Base-by-base conservation (phyloP, 2,888 invertebrate genomes). In the Idaea dimidiata region DNA sequence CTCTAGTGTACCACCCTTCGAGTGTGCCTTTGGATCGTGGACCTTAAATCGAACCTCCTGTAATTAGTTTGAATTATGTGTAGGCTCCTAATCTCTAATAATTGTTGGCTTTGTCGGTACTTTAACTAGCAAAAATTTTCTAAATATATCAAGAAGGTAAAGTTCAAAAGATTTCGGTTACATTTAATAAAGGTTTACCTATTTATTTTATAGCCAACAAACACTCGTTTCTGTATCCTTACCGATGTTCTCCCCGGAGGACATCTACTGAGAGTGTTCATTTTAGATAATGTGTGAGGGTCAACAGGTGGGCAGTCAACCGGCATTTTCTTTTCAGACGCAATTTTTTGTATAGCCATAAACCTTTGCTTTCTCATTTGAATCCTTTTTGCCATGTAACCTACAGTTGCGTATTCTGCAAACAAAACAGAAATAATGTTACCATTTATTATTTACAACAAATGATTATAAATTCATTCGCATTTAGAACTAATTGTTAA, bases 301-400 rank as follows among this genome's bases (percentile, higher is more conserved):
- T 96, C 97, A 79, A 94, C 94, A 2, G 95, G 94, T 60, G 95
- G 94, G 73, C 96, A 96, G 84, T 97, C 96, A 72, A 96, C 95
- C 77, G 96, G 85, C 72, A 97, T 93, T 91, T 97, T 97, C 94
- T 97, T 97, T 91, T 97, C 97, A 80, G 97, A 97, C 72, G 97
- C 97, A 87, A 98, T 96, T 93, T 98, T 98, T 87, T 97, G 97
- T 79, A 97, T 96, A 66, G 97, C 96, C 86, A 96, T 94, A 92
- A 97, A 97, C 85, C 97, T 95, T 89, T 97, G 97, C 93, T 98
- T 97, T 85, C 98, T 94, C 97, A 98, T 98, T 90, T 98, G 98
- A 92, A 98, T 97, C 91, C 98, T 94, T 93, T 98, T 99, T 75
- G 98, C 98, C 97, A 99, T 97, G 93, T 99, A 99, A 74, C 98